Evolutionary conservation across 2,888 invertebrate genomes (phyloP).

Genomic region (Eupithecia exiguata): DNA sequence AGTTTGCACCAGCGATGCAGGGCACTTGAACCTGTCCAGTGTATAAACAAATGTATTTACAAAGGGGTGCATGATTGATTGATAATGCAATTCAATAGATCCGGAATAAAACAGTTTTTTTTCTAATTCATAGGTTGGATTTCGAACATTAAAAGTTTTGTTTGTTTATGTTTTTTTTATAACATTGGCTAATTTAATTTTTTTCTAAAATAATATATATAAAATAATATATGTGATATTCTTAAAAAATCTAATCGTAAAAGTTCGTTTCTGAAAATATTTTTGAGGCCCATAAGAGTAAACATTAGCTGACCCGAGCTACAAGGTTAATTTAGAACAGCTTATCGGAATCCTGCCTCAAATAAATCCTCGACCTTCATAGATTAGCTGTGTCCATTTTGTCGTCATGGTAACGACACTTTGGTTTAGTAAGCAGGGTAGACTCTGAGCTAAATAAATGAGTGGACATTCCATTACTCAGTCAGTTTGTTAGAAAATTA

Average conservation of each 20-base stretch:
- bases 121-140: too few relatives aligned
- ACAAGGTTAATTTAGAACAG: constrained; percentile 24
- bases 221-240: too few relatives aligned
- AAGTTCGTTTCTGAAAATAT: background rate
- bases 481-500: background rate
- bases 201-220: too few relatives aligned
- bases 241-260: too few relatives aligned
- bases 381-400: constrained; percentile 13
- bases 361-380: constrained; percentile 3
- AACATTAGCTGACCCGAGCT: constrained; percentile 15
- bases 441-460: background rate
- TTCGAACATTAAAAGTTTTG: too few relatives aligned
- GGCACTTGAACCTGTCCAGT: background rate
- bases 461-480: background rate
- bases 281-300: background rate
- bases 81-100: background rate
- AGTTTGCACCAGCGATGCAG: background rate
- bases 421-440: background rate
- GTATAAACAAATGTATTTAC: background rate
- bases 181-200: too few relatives aligned
- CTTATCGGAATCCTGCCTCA: constrained; percentile 2
- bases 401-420: background rate
- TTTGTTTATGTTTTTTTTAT: too few relatives aligned
- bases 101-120: background rate
- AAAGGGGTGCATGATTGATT: background rate